These are phyloP conservation scores for Rhysida immarginata DNA, from an alignment of 1,140 invertebrate species.

Conservation along the genomic window DNA sequence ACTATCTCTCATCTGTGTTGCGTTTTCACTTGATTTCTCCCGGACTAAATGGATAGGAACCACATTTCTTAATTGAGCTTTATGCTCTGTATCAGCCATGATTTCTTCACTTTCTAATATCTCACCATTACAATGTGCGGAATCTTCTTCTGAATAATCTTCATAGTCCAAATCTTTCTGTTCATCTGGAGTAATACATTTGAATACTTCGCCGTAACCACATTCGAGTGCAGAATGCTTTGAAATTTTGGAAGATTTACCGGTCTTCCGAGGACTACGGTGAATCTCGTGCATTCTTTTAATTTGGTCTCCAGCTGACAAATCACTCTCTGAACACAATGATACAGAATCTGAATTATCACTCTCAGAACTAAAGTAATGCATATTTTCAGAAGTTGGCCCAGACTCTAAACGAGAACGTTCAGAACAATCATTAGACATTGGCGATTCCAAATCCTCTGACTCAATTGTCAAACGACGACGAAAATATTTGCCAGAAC, in stretches of 20 bases:
- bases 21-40: slow-evolving; percentile 1
- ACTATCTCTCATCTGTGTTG: slow-evolving; percentile 11
- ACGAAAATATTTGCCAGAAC: slow-evolving; percentile 19
- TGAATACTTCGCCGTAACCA: too few relatives aligned
- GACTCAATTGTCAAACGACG: slow-evolving; percentile 15
- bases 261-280: slow-evolving; percentile 11
- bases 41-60: slow-evolving; percentile 16
- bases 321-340: neutral
- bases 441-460: slow-evolving; percentile 14
- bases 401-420: neutral
- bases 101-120: slow-evolving; percentile 18
- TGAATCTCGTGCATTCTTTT: slow-evolving; percentile 6
- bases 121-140: slow-evolving; percentile 14
- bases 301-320: neutral
- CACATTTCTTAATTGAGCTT: slow-evolving; percentile 15
- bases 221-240: neutral
- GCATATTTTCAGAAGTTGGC: neutral
- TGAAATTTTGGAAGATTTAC: slow-evolving; percentile 13
- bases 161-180: slow-evolving; percentile 18
- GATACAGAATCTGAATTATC: neutral
- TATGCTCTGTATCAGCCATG: slow-evolving; percentile 8
- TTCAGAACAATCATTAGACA: slow-evolving; percentile 10
- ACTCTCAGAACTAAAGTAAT: slow-evolving; percentile 10
- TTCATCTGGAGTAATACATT: slow-evolving; percentile 18
- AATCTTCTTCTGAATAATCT: slow-evolving; percentile 4